Conservation (phyloP, 1,140 invertebrate genomes). For the Diachasmimorpha longicaudata region DNA sequence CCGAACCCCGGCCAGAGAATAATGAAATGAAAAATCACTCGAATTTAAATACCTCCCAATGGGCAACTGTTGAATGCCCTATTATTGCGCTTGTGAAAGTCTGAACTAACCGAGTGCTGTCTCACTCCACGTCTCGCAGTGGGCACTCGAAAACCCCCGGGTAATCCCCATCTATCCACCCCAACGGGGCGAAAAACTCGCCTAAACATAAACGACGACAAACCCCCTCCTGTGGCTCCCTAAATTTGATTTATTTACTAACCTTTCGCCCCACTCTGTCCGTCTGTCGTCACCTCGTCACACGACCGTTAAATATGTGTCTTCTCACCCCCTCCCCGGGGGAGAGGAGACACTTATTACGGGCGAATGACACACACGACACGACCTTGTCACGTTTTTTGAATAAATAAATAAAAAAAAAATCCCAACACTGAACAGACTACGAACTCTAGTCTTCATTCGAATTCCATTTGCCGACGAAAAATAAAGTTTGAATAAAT, state of each 20-base stretch:
- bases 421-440: neutral
- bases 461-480: neutral
- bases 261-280: constrained; percentile 2
- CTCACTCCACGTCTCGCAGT: neutral
- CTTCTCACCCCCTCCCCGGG: neutral
- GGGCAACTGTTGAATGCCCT: constrained; percentile 19
- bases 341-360: neutral
- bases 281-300: constrained; percentile 9
- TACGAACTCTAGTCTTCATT: neutral
- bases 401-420: neutral
- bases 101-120: neutral
- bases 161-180: constrained; percentile 6
- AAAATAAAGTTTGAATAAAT: neutral
- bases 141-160: neutral
- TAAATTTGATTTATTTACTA: constrained; percentile 20
- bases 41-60: neutral
- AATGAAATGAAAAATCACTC: neutral
- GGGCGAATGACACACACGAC: neutral
- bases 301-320: neutral
- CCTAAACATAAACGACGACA: neutral
- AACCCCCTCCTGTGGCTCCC: neutral
- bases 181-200: neutral
- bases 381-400: constrained; percentile 11
- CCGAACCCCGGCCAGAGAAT: neutral
- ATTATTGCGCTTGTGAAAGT: constrained; percentile 24